A percentile compares a stretch with the other conserved stretches of the same genome.
These are phyloP conservation scores for Ochropleura plecta DNA, from an alignment of 2,888 invertebrate genomes.

Conservation along the genomic window DNA sequence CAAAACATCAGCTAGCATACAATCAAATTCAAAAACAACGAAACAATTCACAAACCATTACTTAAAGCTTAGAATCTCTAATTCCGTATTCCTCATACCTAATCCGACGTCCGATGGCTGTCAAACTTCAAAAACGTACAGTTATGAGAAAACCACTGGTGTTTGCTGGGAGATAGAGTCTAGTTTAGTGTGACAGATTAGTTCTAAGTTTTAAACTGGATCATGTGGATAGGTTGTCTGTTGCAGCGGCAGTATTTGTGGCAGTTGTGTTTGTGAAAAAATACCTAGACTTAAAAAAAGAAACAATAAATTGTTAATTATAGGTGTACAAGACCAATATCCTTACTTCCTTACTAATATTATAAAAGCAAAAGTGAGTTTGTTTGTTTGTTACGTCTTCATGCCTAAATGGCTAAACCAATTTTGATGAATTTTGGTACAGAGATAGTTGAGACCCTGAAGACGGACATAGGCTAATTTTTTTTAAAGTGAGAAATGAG, in stretches of 20 bases:
- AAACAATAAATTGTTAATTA: neutral
- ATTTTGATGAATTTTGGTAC: too few relatives aligned
- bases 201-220: conserved; percentile 61
- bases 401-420: too few relatives aligned
- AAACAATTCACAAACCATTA: conserved; percentile 51
- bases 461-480: too few relatives aligned
- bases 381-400: too few relatives aligned
- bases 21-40: conserved; percentile 31
- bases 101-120: conserved; percentile 62
- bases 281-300: too few relatives aligned
- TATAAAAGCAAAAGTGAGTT: too few relatives aligned
- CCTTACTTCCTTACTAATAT: too few relatives aligned
- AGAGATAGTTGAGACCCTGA: too few relatives aligned
- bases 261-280: neutral
- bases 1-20: conserved; percentile 10
- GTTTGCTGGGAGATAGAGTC: conserved; percentile 15
- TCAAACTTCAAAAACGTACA: conserved; percentile 64
- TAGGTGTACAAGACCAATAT: too few relatives aligned
- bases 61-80: conserved; percentile 49
- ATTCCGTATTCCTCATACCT: conserved; percentile 57
- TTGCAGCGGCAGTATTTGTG: conserved; percentile 29
- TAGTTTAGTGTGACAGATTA: conserved; percentile 47
- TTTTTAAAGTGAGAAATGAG: too few relatives aligned
- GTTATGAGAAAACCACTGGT: conserved; percentile 45
- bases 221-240: conserved; percentile 50